phyloP scores from a whole-genome alignment of 2,797 vertebrate genomes.

The Nyctalus aviator region DNA sequence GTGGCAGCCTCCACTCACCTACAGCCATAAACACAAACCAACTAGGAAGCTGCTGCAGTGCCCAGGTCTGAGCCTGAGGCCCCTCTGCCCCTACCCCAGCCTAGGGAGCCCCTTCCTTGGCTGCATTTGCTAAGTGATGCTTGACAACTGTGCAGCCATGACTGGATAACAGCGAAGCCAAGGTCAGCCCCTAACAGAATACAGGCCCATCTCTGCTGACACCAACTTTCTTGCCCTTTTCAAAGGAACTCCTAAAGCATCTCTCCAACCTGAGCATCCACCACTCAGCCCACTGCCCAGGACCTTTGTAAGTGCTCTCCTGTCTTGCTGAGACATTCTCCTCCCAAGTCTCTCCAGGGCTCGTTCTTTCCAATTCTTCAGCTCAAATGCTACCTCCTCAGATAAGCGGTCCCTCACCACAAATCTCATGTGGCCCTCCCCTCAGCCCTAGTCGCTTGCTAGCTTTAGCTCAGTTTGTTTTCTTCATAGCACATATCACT shows the following conservation, averaged over 20 bases:
- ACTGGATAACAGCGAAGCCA: neutral
- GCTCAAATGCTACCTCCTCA: neutral
- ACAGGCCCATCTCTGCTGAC: neutral
- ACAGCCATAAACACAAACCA: neutral
- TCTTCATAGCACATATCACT: neutral
- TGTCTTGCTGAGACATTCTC: neutral
- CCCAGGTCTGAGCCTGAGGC: neutral
- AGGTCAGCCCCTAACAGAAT: fast-evolving
- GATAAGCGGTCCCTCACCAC: neutral
- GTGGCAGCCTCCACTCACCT: neutral
- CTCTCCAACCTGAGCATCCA: neutral
- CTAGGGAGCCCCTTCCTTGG: neutral
- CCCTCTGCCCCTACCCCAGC: fast-evolving
- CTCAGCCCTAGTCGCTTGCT: neutral
- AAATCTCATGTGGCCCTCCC: neutral
- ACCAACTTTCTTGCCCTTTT: neutral
- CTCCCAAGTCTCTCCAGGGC: neutral
- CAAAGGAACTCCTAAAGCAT: neutral
- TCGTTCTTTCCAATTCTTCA: neutral
- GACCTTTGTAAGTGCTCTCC: neutral
- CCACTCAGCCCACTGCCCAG: neutral
- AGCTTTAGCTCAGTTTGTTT: neutral
- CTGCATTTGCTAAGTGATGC: neutral
- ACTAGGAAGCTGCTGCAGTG: neutral
- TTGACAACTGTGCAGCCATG: neutral